A percentile compares a stretch with the other conserved stretches of the same genome.
phyloP scores from a whole-genome alignment of 2,888 invertebrate genomes.

The Phaedon cochleariae region DNA sequence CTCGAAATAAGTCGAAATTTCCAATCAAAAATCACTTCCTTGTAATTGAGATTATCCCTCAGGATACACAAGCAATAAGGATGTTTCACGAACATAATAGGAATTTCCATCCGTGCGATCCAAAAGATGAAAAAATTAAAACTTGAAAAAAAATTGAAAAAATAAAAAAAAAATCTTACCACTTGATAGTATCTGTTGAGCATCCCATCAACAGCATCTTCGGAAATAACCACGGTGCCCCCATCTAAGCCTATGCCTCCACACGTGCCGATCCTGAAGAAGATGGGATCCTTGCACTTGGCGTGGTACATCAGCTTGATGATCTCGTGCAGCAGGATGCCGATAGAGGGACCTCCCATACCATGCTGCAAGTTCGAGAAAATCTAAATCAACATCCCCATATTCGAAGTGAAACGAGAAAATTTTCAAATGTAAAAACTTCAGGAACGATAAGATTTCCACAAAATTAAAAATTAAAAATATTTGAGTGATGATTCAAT shows the following conservation, averaged over 20 bases:
- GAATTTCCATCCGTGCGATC: neutral
- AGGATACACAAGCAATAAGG: no score
- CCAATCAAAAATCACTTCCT: no score
- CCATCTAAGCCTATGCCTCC: conserved; percentile 93
- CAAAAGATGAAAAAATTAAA: neutral
- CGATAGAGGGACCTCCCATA: conserved; percentile 97
- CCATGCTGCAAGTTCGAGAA: conserved; percentile 96
- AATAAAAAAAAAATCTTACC: conserved; percentile 68
- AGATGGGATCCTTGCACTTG: conserved; percentile 84
- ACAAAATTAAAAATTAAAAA: no score
- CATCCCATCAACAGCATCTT: conserved; percentile 90
- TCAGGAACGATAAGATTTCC: no score
- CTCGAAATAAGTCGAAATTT: no score
- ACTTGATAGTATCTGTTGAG: conserved; percentile 83
- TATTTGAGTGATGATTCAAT: no score
- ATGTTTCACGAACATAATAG: no score
- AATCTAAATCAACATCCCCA: no score
- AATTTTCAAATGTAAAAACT: no score
- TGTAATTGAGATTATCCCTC: no score
- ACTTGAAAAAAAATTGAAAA: neutral
- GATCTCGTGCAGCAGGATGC: conserved; percentile 93
- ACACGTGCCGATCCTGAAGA: conserved; percentile 93
- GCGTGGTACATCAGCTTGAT: conserved; percentile 97
- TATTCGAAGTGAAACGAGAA: no score
- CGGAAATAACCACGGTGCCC: conserved; percentile 93